These are phyloP conservation scores for Oncorhynchus kisutch DNA, from an alignment of 2,113 vertebrate species.

Conservation along the genomic window DNA sequence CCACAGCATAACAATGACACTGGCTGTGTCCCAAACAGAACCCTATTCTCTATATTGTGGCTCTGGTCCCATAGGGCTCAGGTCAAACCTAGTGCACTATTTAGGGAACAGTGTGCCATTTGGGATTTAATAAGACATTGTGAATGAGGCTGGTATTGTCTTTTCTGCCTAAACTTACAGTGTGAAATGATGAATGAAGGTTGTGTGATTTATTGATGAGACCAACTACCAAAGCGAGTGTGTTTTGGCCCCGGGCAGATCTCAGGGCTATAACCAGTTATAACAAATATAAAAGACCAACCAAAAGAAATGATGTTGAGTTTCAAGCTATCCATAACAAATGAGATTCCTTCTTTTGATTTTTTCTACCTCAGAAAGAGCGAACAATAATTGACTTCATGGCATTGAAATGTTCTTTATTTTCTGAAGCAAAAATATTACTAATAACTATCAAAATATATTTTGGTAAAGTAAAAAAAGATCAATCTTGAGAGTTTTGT, in stretches of 20 bases:
- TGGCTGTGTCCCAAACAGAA: too few relatives aligned
- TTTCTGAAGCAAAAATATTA: conserved; percentile 4
- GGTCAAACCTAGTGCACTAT: background rate
- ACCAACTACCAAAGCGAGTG: conserved; percentile 42
- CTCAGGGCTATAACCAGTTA: conserved; percentile 40
- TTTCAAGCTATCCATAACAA: conserved; percentile 41
- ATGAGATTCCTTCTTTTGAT: conserved; percentile 37
- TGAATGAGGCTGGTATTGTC: conserved; percentile 21
- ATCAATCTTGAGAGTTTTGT: background rate
- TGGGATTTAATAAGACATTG: background rate
- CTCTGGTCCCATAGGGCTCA: background rate
- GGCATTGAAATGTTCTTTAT: conserved; percentile 13
- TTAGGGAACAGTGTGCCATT: too few relatives aligned
- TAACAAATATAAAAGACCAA: conserved; percentile 47
- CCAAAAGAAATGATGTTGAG: conserved; percentile 31
- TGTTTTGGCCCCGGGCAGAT: conserved; percentile 50
- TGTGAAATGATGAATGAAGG: conserved; percentile 57
- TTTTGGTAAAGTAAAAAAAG: background rate
- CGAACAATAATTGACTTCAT: conserved; percentile 36
- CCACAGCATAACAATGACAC: too few relatives aligned
- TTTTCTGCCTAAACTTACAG: conserved; percentile 27
- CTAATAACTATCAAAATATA: background rate
- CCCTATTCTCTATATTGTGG: background rate
- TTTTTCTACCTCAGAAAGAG: conserved; percentile 28
- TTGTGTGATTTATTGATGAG: conserved; percentile 58